Evolutionary conservation across 2,888 invertebrate species (phyloP).

Genomic region (Xestoiulus laeticollis): DNA sequence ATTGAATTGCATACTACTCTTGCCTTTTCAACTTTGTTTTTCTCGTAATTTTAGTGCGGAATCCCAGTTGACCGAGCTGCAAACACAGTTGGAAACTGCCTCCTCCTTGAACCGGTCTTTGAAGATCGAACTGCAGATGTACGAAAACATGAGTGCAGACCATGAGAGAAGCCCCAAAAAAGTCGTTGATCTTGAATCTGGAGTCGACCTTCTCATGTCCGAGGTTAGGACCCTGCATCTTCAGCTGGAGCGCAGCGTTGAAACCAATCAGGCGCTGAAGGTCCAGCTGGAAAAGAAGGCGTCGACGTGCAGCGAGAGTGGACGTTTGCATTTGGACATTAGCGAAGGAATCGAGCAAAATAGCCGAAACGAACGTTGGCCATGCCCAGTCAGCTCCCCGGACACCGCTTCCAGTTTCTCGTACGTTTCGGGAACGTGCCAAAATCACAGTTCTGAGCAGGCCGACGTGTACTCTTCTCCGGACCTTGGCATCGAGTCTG

Average conservation of each 20-base stretch:
- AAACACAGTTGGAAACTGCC: background rate
- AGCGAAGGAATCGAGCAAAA: background rate
- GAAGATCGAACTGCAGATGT: background rate
- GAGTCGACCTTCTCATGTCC: background rate
- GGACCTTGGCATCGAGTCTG: slow-evolving; percentile 57
- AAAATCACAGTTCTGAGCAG: background rate
- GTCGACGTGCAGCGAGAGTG: background rate
- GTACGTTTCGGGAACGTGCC: background rate
- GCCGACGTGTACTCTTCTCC: slow-evolving; percentile 56
- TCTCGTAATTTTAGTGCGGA: background rate
- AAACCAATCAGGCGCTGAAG: slow-evolving; percentile 48
- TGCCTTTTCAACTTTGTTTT: background rate
- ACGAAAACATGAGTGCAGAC: background rate
- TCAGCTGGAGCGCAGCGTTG: slow-evolving; percentile 52
- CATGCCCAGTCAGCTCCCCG: slow-evolving; percentile 39
- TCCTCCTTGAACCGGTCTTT: background rate
- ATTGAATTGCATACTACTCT: no score
- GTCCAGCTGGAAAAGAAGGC: slow-evolving; percentile 4
- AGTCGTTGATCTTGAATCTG: background rate
- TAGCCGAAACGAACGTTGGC: background rate
- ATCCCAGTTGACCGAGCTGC: background rate
- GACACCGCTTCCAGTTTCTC: slow-evolving; percentile 50
- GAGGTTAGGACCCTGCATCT: slow-evolving; percentile 52
- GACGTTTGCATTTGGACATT: background rate
- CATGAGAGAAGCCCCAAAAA: background rate